Conservation (phyloP, 2,888 invertebrate species). For the Calliphora vomitoria region DNA sequence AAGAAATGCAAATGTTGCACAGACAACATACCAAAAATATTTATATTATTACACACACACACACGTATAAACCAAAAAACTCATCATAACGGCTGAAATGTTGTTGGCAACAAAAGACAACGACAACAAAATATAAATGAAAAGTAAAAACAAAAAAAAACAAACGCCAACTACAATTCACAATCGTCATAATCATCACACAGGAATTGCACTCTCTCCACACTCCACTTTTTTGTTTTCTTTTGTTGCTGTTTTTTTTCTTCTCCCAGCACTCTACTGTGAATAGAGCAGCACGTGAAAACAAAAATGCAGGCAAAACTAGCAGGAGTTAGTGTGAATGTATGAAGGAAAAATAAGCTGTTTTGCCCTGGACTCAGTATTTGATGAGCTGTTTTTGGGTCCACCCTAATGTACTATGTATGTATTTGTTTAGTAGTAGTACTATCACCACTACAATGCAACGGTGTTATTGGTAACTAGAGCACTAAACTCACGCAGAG, state of each 20-base stretch:
- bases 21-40: constrained; percentile 56
- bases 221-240: constrained; percentile 7
- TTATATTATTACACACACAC: constrained; percentile 40
- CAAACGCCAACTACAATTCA: constrained; percentile 65
- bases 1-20: constrained; percentile 67
- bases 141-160: background rate
- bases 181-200: constrained; percentile 62
- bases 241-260: constrained; percentile 24
- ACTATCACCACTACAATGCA: constrained; percentile 45
- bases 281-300: constrained; percentile 66
- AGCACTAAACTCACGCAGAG: constrained; percentile 71
- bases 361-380: too few relatives aligned
- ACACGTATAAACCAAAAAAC: constrained; percentile 16
- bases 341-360: too few relatives aligned
- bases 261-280: constrained; percentile 37
- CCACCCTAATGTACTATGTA: background rate
- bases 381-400: too few relatives aligned
- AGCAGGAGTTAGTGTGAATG: background rate
- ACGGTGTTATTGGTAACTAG: constrained; percentile 69
- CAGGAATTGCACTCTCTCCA: constrained; percentile 53
- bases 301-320: constrained; percentile 40
- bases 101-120: constrained; percentile 57
- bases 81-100: constrained; percentile 60
- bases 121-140: constrained; percentile 22
- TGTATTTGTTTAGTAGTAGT: constrained; percentile 32